Conservation (phyloP, 2,888 invertebrate species). For the Pemphredon lugubris region DNA sequence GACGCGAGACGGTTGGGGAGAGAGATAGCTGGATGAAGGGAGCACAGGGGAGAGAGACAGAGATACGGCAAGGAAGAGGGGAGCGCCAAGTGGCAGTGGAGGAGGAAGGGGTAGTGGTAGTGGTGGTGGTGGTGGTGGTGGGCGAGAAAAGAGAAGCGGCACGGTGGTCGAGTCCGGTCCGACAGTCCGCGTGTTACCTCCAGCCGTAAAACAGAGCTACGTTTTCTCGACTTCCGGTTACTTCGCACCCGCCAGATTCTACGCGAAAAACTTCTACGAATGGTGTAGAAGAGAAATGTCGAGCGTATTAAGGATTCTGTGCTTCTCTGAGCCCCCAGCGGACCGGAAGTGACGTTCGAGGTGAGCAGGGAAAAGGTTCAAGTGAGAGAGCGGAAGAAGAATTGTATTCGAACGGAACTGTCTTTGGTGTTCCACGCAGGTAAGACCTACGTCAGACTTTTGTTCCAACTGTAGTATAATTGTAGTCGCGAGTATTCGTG, state of each 20-base stretch:
- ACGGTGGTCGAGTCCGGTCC: conserved; percentile 68
- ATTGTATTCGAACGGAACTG: neutral
- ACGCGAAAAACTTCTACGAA: conserved; percentile 25
- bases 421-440: neutral
- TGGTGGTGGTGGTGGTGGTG: conserved; percentile 4
- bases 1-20: conserved; percentile 6
- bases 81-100: conserved; percentile 13
- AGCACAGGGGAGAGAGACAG: conserved; percentile 7
- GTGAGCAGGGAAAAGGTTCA: neutral
- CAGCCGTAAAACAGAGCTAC: conserved; percentile 64
- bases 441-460: neutral
- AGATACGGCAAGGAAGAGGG: conserved; percentile 8
- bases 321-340: neutral
- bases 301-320: neutral
- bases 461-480: no score
- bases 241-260: conserved; percentile 32
- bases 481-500: no score
- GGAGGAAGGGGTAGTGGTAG: conserved; percentile 20
- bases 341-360: conserved; percentile 41
- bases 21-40: conserved; percentile 2
- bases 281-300: neutral
- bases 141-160: conserved; percentile 54
- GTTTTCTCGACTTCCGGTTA: conserved; percentile 57
- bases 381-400: neutral
- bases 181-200: conserved; percentile 75